Evolutionary conservation across 2,797 vertebrate species (phyloP).

Genomic region (Trematomus bernacchii): DNA sequence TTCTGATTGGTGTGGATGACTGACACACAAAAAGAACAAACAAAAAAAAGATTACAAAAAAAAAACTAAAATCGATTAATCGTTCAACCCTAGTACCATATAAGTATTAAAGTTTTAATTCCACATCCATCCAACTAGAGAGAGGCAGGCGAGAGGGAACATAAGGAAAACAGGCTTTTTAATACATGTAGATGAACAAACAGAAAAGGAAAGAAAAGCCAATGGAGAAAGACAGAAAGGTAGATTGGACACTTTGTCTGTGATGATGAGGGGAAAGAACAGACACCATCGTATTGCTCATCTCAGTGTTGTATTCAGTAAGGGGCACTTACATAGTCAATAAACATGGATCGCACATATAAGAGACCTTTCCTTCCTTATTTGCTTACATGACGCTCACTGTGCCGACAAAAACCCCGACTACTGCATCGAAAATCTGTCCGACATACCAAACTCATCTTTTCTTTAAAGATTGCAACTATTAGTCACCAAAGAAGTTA

Average conservation of each 20-base stretch:
- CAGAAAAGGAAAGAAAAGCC: slow-evolving; percentile 5
- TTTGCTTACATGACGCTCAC: slow-evolving; percentile 57
- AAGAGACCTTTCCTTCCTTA: slow-evolving; percentile 55
- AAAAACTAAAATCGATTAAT: too few species aligned
- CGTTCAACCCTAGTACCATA: too few species aligned
- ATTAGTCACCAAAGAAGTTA: slow-evolving; percentile 51
- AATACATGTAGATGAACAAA: slow-evolving; percentile 27
- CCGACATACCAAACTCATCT: slow-evolving; percentile 42
- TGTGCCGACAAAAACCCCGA: slow-evolving; percentile 56
- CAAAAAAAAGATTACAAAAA: not conserved
- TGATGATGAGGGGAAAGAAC: slow-evolving; percentile 52
- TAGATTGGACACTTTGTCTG: slow-evolving; percentile 41
- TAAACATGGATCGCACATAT: slow-evolving; percentile 71
- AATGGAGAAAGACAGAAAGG: slow-evolving; percentile 44
- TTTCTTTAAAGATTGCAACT: slow-evolving; percentile 60
- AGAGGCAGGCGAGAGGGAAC: not conserved
- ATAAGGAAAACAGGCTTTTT: slow-evolving; percentile 9
- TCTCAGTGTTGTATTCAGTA: slow-evolving; percentile 62
- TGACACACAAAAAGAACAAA: too few species aligned
- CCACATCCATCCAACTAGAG: not conserved
- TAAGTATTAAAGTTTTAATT: slow-evolving; percentile 21
- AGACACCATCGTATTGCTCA: slow-evolving; percentile 48
- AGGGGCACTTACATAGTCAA: slow-evolving; percentile 74
- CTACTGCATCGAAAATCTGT: slow-evolving; percentile 61
- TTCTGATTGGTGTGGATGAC: too few species aligned